Percentiles rank a stretch among this genome's conserved stretches.
Conservation (phyloP, 2,888 invertebrate species). For the Netelia inedita region DNA sequence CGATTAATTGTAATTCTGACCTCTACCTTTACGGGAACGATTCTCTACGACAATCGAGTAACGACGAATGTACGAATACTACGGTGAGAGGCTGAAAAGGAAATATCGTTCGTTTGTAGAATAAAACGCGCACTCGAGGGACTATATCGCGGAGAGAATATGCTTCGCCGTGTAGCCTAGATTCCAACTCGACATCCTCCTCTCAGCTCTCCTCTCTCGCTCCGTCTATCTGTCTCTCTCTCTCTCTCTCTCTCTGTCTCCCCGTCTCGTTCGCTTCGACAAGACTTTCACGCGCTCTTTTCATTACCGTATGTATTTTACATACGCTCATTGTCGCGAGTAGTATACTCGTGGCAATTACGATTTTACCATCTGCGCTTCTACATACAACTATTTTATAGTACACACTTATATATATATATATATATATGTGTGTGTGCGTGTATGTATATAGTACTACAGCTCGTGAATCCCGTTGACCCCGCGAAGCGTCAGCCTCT, state of each 20-base stretch:
- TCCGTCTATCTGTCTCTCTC: slow-evolving; percentile 1
- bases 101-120: slow-evolving; percentile 1
- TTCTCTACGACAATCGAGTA: not conserved
- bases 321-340: slow-evolving; percentile 20
- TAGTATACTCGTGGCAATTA: slow-evolving; percentile 45
- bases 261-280: slow-evolving; percentile 9
- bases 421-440: slow-evolving; percentile 4
- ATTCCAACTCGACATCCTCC: slow-evolving; percentile 68
- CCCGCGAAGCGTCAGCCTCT: slow-evolving; percentile 32
- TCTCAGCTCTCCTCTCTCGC: slow-evolving; percentile 30
- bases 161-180: slow-evolving; percentile 72
- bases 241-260: slow-evolving; percentile 49
- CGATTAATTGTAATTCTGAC: not conserved
- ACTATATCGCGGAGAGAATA: slow-evolving; percentile 63
- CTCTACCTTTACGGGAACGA: not conserved
- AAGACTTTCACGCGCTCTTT: slow-evolving; percentile 60
- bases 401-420: slow-evolving; percentile 8
- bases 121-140: slow-evolving; percentile 9
- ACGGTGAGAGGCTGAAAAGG: not conserved
- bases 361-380: slow-evolving; percentile 33
- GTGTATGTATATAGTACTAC: not conserved
- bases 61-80: not conserved
- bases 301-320: slow-evolving; percentile 13
- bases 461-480: slow-evolving; percentile 33
- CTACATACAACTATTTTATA: slow-evolving; percentile 2